Percentiles rank a stretch among this genome's conserved stretches.
Conservation (phyloP, 2,113 vertebrate species). For the Acanthisitta chloris region DNA sequence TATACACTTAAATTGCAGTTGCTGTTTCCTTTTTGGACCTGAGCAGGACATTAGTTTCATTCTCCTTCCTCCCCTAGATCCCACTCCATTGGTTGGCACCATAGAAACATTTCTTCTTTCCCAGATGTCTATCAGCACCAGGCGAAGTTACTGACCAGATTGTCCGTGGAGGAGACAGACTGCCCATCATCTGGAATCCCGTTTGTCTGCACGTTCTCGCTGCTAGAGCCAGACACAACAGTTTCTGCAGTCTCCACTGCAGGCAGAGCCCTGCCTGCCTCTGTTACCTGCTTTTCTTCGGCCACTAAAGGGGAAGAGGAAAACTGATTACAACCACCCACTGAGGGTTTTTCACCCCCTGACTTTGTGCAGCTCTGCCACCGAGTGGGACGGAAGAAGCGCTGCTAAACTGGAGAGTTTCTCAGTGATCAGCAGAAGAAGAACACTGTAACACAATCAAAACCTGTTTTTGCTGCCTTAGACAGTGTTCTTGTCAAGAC, state of each 20-base stretch:
- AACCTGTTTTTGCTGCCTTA: neutral
- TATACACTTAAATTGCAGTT: neutral
- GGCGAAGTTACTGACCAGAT: conserved; percentile 80
- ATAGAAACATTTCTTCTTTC: neutral
- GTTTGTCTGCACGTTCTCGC: conserved; percentile 84
- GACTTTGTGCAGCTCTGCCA: neutral
- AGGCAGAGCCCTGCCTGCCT: neutral
- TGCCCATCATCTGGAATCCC: conserved; percentile 91
- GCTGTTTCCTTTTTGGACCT: neutral
- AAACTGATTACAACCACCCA: neutral
- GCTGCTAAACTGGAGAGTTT: neutral
- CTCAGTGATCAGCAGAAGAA: neutral
- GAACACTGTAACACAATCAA: neutral
- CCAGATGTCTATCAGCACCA: neutral
- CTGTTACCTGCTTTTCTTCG: conserved; percentile 62
- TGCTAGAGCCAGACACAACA: conserved; percentile 53
- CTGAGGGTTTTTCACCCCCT: neutral
- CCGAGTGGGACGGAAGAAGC: neutral
- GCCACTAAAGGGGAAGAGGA: conserved; percentile 62
- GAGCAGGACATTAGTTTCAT: neutral
- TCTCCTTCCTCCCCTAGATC: neutral
- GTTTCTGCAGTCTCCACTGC: conserved; percentile 55
- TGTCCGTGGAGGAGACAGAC: conserved; percentile 90
- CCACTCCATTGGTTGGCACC: neutral
- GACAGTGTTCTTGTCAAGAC: neutral